Evolutionary conservation across 2,113 vertebrate genomes (phyloP).

Genomic region (Pan troglodytes): NHGRI_mPanTro3-v2.1_pri NC_072421.2:27186501-27187000

Average conservation of each 20-base stretch:
- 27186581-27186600: neutral
- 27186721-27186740: constrained; percentile 48
- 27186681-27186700: constrained; percentile 73
- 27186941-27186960: neutral
- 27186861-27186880: constrained; percentile 22
- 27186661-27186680: constrained; percentile 73
- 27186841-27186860: constrained; percentile 21
- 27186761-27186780: constrained; percentile 39
- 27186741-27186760: constrained; percentile 65
- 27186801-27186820: constrained; percentile 31
- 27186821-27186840: constrained; percentile 37
- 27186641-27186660: constrained; percentile 87
- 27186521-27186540: neutral
- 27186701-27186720: constrained; percentile 47
- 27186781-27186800: constrained; percentile 33
- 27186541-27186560: neutral
- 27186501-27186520: neutral
- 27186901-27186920: neutral
- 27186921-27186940: neutral
- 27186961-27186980: neutral
- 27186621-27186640: constrained; percentile 78
- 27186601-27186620: constrained; percentile 61
- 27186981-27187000: neutral
- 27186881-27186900: constrained; percentile 24
- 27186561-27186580: neutral